Base-by-base conservation (phyloP, 2,888 invertebrate species). In the Pherbina coryleti region DNA sequence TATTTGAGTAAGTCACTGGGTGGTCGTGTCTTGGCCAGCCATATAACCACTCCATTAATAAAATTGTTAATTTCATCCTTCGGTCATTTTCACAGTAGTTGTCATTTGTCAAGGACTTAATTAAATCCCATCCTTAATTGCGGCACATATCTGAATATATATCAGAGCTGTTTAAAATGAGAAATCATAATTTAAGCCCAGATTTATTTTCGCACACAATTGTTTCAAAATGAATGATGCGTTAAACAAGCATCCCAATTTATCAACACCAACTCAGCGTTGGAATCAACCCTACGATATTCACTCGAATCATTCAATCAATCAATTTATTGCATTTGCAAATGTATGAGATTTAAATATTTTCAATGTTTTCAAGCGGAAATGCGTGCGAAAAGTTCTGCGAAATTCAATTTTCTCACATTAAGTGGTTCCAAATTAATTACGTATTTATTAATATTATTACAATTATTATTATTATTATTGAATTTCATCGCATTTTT, bases 261-360 rank as follows among this genome's bases (percentile, higher is more conserved):
- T 44, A 44, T 44, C 44, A 44, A 44, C 44, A 44, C 11, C 37
- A 37, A 37, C 8, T 5, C 37, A 7, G 44, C 14, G 11, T 14
- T 44, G 44, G 44, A 44, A 44, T 11, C 44, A 44, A 44, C 2
- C 44, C 14, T 44, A 44, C 57, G 22, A 25, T 22, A 8, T 25
- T 28, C 57, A 60, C 57, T n/a, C 25, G 3, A 34, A 25, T 49
- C 17, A 69, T 22, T 44, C 11, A 49, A 57, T 72, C 57, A 53
- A 55, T 70, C n/a, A 51, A 57, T 72, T 57, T 28, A 60, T 31
- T 55, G 37, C 57, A 19, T 3, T 17, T 22, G 72, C 22, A 72
- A 72, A 72, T 37, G 60, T 60, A 72, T 60, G 55, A 44, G 44
- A 37, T 57, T 31, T 72, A 72, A 72, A 72, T 37, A 55, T 57